Percentiles rank a stretch among this genome's conserved stretches.
Evolutionary conservation across 1,140 invertebrate species (phyloP).

Genomic region (Chrysoperla carnea): DNA sequence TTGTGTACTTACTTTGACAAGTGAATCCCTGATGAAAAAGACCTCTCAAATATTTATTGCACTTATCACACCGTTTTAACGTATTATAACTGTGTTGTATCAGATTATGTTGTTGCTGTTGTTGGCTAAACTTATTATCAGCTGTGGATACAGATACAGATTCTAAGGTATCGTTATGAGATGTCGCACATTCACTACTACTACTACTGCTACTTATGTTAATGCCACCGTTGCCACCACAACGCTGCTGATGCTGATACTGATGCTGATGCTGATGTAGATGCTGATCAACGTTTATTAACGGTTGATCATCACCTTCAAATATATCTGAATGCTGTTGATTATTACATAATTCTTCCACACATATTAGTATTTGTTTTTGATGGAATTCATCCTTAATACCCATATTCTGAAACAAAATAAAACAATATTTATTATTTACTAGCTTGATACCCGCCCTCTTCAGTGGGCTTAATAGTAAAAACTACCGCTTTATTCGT

Average conservation of each 20-base stretch:
- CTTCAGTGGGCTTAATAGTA: too few species aligned
- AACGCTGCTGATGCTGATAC: too few species aligned
- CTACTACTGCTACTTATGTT: too few species aligned
- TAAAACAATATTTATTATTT: background rate
- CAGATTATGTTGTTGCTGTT: conserved; percentile 26
- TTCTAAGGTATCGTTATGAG: conserved; percentile 1
- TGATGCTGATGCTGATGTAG: too few species aligned
- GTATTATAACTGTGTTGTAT: conserved; percentile 48
- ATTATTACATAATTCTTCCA: conserved; percentile 41
- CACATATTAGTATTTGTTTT: conserved; percentile 46
- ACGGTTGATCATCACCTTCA: background rate
- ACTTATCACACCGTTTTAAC: conserved; percentile 55
- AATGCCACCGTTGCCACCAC: too few species aligned
- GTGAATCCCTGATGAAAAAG: conserved; percentile 54
- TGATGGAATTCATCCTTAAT: conserved; percentile 64
- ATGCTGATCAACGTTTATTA: too few species aligned
- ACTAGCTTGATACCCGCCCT: too few species aligned
- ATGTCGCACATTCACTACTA: too few species aligned
- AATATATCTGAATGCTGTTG: background rate
- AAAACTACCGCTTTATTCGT: too few species aligned
- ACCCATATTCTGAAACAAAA: conserved; percentile 46
- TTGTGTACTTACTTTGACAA: conserved; percentile 40
- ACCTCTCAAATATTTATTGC: conserved; percentile 54
- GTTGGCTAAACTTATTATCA: background rate
- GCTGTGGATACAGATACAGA: background rate